Evolutionary conservation across 2,113 vertebrate species (phyloP), one percentile per base, ranked within the genome.

Genomic region (Scatophagus argus): DNA sequence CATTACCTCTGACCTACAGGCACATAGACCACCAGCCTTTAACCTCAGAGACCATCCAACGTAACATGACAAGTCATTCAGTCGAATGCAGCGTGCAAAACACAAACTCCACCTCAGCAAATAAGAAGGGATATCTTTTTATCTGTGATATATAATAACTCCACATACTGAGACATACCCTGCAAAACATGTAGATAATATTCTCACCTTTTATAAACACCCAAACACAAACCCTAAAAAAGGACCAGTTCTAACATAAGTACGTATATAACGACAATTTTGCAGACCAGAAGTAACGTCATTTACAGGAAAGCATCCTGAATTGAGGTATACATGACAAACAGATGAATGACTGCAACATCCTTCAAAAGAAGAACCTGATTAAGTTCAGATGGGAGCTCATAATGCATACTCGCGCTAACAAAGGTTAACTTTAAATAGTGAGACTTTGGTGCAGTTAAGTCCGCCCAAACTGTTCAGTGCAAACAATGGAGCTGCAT

Each of bases 401-500:
- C 36, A 4, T 17, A 25, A 54, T 54, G 61, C 43, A 62, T 1
- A 36, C 25, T 27, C 29, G n/a, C 11, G 9, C 8, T 7, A 17
- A 36, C 21, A 70, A 36, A 64, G 72, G 19, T 39, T 17, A 77
- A 75, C 43, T 52, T 36, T n/a, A 54, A 36, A 73, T 27, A 58
- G 55, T 34, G 70, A 51, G 64, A 87, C 62, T 73, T 78, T 36
- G 49, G 25, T 71, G 83, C 74, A 66, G 47, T 61, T 82, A 34
- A 79, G 70, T 82, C 82, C 73, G 74, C 84, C 79, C 58, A 71
- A 82, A 82, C 55, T 78, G 70, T 55, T 61, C 75, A 54, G 4
- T 25, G 84, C 77, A 86, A 90, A 91, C 90, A 89, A 91, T 82
- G n/a, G 86, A 83, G 71, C 65, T 69, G 82, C 84, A 82, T 84